Evolutionary conservation across 1,140 invertebrate genomes (phyloP).

Genomic region (Bombus picipes): DNA sequence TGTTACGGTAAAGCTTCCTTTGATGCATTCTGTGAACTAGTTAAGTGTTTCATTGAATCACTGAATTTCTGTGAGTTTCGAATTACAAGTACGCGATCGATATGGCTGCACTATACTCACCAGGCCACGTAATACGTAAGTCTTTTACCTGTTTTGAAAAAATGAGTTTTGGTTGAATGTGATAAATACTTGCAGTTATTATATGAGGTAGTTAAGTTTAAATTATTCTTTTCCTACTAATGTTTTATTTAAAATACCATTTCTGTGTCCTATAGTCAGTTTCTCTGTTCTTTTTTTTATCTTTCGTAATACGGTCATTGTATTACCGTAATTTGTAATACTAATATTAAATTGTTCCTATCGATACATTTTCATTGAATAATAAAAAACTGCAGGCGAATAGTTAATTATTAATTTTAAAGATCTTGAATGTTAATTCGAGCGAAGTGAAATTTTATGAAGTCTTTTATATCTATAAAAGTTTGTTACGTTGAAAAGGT

Average conservation of each 20-base stretch:
- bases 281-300: not conserved
- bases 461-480: not conserved
- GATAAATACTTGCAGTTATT: not conserved
- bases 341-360: not conserved
- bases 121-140: slow-evolving; percentile 10
- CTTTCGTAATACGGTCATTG: too few species aligned
- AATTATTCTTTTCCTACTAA: not conserved
- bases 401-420: not conserved
- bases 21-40: not conserved
- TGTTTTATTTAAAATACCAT: not conserved
- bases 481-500: not conserved
- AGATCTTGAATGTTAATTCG: not conserved
- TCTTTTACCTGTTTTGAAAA: not conserved
- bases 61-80: not conserved
- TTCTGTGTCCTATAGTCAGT: too few species aligned
- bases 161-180: not conserved
- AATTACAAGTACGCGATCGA: not conserved
- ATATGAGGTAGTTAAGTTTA: not conserved
- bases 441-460: not conserved
- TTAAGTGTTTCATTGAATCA: not conserved
- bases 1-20: not conserved
- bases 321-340: not conserved
- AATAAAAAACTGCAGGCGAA: not conserved
- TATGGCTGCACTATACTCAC: not conserved
- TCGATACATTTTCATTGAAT: not conserved